Base-by-base conservation (phyloP, 2,113 vertebrate genomes). In the Petromus typicus region DNA sequence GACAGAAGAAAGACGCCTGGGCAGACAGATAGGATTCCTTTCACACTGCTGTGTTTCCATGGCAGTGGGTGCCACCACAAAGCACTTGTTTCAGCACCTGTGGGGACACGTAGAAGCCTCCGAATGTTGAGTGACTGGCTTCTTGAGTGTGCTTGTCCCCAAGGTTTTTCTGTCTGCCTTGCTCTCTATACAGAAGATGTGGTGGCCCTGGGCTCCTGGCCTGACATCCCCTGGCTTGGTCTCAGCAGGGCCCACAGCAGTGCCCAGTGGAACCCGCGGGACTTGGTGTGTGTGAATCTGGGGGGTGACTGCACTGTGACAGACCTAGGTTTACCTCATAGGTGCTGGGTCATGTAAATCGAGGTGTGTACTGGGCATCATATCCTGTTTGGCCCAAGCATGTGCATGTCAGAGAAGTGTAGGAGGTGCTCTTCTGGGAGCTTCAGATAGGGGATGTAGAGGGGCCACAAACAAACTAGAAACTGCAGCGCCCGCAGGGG, bases 281-380 rank as follows among this genome's bases (percentile, higher is more conserved):
- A 17, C 76, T 25, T 27, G 14, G 45, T 67, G 17, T 25, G 0
- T 30, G 2, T 5, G n/a, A 30, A 59, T 64, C 17, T 20, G 5
- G 2, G 54, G 37, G 1, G 17, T 5, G 22, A 27, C 66, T 78
- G 34, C 27, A 5, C 0, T 25, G 48, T 6, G 20, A 13, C 48
- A 30, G 22, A 18, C 5, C 63, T 27, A 10, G n/a, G 64, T 45
- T 56, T 45, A 32, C 57, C 81, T 56, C 45, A 3, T 12, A 14
- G 37, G 32, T 6, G 0, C 63, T 11, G 40, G 54, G 40, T 14
- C 32, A 82, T 79, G 7, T 51, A 23, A 66, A 8, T 8, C 0
- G 1, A 66, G 23, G 9, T 12, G 18, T 18, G 1, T 4, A 3
- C 37, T 1, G 0, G 5, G n/a, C 5, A 6, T 57, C 0, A 1